phyloP scores from a whole-genome alignment of 2,113 vertebrate species.

The Takifugu flavidus region DNA sequence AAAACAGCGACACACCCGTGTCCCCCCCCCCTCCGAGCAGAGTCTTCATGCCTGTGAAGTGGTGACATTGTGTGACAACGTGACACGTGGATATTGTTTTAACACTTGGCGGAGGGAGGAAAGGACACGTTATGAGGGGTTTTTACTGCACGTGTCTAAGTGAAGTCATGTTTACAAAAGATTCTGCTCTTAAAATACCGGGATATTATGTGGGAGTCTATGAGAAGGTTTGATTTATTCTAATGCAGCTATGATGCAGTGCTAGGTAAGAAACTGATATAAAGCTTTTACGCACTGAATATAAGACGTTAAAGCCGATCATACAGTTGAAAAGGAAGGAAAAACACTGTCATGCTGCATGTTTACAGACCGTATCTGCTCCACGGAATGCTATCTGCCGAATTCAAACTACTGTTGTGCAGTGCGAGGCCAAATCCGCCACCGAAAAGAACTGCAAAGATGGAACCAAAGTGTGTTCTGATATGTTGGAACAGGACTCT shows the following conservation, averaged over 20 bases:
- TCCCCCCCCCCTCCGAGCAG: constrained; percentile 4
- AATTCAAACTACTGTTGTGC: constrained; percentile 47
- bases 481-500: constrained; percentile 63
- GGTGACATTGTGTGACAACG: constrained; percentile 50
- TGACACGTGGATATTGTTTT: constrained; percentile 46
- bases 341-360: constrained; percentile 30
- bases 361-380: constrained; percentile 39
- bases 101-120: constrained; percentile 41
- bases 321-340: constrained; percentile 4
- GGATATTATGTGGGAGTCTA: neutral
- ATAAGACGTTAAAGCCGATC: constrained; percentile 6
- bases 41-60: constrained; percentile 47
- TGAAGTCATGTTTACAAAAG: neutral
- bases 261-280: neutral
- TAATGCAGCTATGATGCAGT: neutral
- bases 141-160: constrained; percentile 8
- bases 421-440: constrained; percentile 56
- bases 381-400: constrained; percentile 38
- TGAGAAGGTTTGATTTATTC: neutral
- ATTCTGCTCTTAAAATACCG: neutral
- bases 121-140: constrained; percentile 13
- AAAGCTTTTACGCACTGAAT: neutral
- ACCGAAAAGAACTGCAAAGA: constrained; percentile 54
- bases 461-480: constrained; percentile 37
- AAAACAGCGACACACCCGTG: constrained; percentile 45